Percentiles rank a stretch among this genome's conserved stretches.
phyloP scores from a whole-genome alignment of 2,797 vertebrate species.

The Intellagama lesueurii region DNA sequence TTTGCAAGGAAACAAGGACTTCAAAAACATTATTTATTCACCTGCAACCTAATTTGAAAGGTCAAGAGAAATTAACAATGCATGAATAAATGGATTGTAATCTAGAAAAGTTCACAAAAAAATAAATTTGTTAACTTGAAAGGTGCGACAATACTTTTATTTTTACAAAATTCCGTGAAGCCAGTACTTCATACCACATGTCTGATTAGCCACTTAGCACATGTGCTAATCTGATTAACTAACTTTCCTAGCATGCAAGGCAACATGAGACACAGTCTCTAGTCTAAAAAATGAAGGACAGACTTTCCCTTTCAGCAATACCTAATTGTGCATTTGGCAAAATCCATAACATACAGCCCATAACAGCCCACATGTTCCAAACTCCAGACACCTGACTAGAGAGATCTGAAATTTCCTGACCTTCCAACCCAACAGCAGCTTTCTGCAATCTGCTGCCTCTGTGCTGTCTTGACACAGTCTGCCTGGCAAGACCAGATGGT shows the following conservation, averaged over 20 bases:
- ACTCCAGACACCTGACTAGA: neutral
- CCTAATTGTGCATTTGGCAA: neutral
- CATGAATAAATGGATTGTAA: neutral
- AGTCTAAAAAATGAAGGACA: neutral
- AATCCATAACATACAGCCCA: accelerated
- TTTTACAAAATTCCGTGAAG: neutral
- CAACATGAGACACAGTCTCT: neutral
- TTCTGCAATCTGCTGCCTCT: slow-evolving; percentile 37
- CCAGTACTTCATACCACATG: neutral
- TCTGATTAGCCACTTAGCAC: neutral
- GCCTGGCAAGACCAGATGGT: slow-evolving; percentile 30
- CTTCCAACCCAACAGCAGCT: slow-evolving; percentile 19
- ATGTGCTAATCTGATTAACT: neutral
- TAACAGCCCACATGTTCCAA: neutral
- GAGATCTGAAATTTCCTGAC: neutral
- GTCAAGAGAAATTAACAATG: neutral
- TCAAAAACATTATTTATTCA: slow-evolving; percentile 3
- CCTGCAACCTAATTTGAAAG: neutral
- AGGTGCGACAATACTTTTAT: no score
- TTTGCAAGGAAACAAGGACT: neutral
- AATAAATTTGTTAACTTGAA: no score
- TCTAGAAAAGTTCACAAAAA: no score
- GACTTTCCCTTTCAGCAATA: neutral
- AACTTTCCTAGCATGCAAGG: neutral
- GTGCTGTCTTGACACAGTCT: neutral